Base-by-base conservation (phyloP, 2,113 vertebrate species). In the Nyctereutes procyonoides region DNA sequence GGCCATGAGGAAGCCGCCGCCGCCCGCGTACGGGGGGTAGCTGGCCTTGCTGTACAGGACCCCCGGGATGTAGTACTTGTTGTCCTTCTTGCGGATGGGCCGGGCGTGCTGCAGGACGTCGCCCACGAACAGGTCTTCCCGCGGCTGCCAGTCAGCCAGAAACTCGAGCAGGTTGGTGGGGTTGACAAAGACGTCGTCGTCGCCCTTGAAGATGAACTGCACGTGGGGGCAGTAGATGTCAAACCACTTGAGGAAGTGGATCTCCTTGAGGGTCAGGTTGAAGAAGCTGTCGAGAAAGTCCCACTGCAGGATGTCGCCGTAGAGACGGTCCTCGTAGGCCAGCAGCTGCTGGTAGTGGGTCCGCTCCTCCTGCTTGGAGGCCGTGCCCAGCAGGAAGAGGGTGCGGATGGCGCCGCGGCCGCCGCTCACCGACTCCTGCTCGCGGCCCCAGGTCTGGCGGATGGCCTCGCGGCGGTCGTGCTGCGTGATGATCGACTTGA, bases 181-280 rank as follows among this genome's bases (percentile, higher is more conserved):
- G 20, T 98, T 99, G 84, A 99, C 99, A 4, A 99, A 99, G 9
- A 99, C 99, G 0, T 99, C 99, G 0, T 99, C 99, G 0, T 99
- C 99, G 0, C 99, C 99, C 96, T 99, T 99, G 96, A 99, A 99
- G 97, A 99, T 93, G 90, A 99, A 99, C 30, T 0, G 99, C 16
- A 99, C 98, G 0, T 63, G 32, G 51, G 99, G 98, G 24, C 99
- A 99, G 99, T 99, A 99, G 19, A 98, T 99, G 98, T 99, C 98
- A 13, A 99, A 99, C 99, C 99, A 99, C 98, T 99, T 99, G 65
- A 99, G 99, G 98, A 99, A 99, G 98, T 99, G 99, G 13, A 99
- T 99, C 97, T 99, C 99, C 96, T 99, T 99, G 30, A 99, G 99
- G 0, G 99, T 99, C 88, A 99, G 99, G 98, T 99, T 99, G 99